These are phyloP conservation scores for Lomographa bimaculata DNA, from an alignment of 2,888 invertebrate species.

Conservation along the genomic window DNA sequence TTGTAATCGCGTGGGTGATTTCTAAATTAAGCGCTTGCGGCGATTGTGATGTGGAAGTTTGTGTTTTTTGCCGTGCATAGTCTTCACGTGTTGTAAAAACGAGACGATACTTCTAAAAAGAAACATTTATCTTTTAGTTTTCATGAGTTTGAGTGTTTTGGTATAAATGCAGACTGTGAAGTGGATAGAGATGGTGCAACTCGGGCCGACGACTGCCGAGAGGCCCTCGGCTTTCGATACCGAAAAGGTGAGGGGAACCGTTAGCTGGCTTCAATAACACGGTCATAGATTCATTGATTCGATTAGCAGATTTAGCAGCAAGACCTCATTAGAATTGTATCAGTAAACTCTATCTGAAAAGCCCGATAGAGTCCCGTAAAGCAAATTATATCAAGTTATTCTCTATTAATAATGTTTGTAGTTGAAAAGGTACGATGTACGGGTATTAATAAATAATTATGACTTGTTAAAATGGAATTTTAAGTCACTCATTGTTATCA, in stretches of 20 bases:
- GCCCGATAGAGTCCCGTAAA: too few relatives aligned
- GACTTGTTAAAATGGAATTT: not conserved
- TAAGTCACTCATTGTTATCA: slow-evolving; percentile 4
- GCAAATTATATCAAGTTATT: too few relatives aligned
- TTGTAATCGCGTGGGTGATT: slow-evolving; percentile 69
- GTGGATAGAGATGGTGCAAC: slow-evolving; percentile 78
- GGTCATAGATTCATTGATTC: slow-evolving; percentile 15
- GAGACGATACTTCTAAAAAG: slow-evolving; percentile 28
- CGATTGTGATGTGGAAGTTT: slow-evolving; percentile 58
- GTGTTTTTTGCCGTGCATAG: slow-evolving; percentile 54
- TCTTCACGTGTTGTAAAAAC: slow-evolving; percentile 36
- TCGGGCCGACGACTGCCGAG: slow-evolving; percentile 58
- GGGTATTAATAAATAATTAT: too few relatives aligned
- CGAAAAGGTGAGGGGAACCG: slow-evolving; percentile 68
- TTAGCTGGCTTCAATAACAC: slow-evolving; percentile 32
- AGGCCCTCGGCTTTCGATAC: slow-evolving; percentile 63
- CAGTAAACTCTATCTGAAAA: not conserved
- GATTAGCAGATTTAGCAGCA: slow-evolving; percentile 1
- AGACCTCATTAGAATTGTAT: slow-evolving; percentile 2
- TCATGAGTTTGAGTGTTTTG: slow-evolving; percentile 40
- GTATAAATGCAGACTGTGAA: slow-evolving; percentile 72
- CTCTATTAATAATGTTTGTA: too few relatives aligned
- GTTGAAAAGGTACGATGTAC: too few relatives aligned
- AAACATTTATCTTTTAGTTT: slow-evolving; percentile 37
- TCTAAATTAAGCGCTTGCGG: slow-evolving; percentile 62